These are phyloP conservation scores for Rhizomys pruinosus DNA, from an alignment of 2,113 vertebrate genomes.

Conservation along the genomic window DNA sequence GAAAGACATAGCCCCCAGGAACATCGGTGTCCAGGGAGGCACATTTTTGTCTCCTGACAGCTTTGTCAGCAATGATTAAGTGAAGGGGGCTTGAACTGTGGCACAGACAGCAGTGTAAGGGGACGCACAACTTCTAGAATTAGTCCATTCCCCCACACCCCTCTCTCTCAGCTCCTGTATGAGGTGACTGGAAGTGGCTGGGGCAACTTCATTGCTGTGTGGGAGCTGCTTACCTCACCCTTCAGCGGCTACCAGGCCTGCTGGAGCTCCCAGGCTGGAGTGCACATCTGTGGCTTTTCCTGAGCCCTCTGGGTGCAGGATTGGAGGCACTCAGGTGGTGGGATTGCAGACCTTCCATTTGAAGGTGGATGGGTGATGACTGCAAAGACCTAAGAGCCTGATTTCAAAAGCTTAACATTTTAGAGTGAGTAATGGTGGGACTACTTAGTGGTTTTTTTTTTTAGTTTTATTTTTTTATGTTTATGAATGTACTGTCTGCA, in stretches of 20 bases:
- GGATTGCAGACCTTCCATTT: rapidly evolving
- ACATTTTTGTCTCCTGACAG: not conserved
- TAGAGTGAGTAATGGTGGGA: not conserved
- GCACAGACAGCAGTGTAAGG: rapidly evolving
- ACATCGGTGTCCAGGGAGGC: not conserved
- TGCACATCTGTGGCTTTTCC: not conserved
- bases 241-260: rapidly evolving
- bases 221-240: rapidly evolving
- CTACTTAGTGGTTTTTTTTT: not conserved
- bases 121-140: not conserved
- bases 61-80: not conserved
- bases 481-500: too few relatives aligned
- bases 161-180: not conserved
- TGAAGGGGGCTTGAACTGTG: not conserved
- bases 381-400: rapidly evolving
- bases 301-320: not conserved
- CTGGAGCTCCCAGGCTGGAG: not conserved
- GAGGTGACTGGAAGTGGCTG: not conserved
- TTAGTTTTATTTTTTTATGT: not conserved
- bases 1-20: rapidly evolving
- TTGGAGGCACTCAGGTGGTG: rapidly evolving
- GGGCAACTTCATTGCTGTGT: too few relatives aligned
- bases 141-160: not conserved
- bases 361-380: rapidly evolving
- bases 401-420: not conserved